Conservation (phyloP, 2,797 vertebrate genomes). For the Orestias chungarensis region DNA sequence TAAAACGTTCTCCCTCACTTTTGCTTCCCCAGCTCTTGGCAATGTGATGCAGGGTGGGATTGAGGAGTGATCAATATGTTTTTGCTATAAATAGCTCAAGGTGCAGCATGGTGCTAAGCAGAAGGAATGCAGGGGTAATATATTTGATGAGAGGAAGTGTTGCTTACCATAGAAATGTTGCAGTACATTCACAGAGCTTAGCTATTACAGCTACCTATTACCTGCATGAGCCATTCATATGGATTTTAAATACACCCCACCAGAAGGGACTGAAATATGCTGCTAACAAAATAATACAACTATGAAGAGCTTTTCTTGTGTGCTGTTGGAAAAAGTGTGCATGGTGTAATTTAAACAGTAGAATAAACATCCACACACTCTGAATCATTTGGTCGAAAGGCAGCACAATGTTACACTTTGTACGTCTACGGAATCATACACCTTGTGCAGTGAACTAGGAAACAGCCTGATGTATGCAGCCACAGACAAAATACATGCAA, state of each 20-base stretch:
- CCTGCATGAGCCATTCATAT: conserved; percentile 33
- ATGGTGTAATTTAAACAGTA: conserved; percentile 15
- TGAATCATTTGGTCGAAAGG: conserved; percentile 31
- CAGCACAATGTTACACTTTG: not conserved
- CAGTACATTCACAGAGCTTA: conserved; percentile 54
- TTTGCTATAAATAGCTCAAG: conserved; percentile 82
- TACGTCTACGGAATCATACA: not conserved
- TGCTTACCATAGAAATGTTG: conserved; percentile 65
- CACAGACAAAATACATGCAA: not conserved
- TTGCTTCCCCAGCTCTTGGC: conserved; percentile 44
- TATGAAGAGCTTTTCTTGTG: conserved; percentile 7
- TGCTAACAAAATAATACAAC: conserved; percentile 7
- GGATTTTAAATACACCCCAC: conserved; percentile 27
- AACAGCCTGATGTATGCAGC: not conserved
- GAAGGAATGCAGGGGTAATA: conserved; percentile 76
- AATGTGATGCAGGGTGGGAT: conserved; percentile 76
- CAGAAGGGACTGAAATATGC: conserved; percentile 9
- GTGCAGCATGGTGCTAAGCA: conserved; percentile 74
- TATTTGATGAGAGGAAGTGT: conserved; percentile 71
- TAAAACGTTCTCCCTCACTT: conserved; percentile 29
- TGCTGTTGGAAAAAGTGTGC: not conserved
- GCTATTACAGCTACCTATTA: conserved; percentile 54
- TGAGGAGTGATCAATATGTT: conserved; percentile 83
- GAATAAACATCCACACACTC: conserved; percentile 18
- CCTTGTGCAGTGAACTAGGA: not conserved